phyloP scores from a whole-genome alignment of 2,888 invertebrate genomes.

The Ectemnius continuus region DNA sequence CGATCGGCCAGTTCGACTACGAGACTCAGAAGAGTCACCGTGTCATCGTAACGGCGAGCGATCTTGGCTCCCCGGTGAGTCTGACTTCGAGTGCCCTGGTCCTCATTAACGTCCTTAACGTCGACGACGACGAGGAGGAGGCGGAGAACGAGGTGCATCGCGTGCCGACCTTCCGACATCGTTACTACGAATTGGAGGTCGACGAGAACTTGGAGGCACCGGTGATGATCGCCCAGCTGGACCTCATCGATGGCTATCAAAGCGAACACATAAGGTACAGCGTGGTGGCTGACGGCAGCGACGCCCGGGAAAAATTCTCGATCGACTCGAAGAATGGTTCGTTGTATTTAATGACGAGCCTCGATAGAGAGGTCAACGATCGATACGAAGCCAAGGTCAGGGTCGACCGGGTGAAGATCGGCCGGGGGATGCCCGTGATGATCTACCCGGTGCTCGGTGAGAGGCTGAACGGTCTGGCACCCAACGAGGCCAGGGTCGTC shows the following conservation, averaged over 20 bases:
- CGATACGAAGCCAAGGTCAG: conserved; percentile 82
- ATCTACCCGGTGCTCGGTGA: conserved; percentile 88
- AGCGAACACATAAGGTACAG: conserved; percentile 83
- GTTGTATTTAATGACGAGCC: conserved; percentile 85
- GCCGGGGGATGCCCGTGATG: conserved; percentile 86
- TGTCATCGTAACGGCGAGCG: conserved; percentile 89
- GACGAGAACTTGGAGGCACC: conserved; percentile 90
- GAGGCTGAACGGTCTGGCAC: conserved; percentile 83
- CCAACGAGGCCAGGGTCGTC: conserved; percentile 89
- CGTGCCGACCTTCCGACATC: conserved; percentile 80
- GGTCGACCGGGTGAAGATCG: conserved; percentile 81
- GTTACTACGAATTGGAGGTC: conserved; percentile 90
- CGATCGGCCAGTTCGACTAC: conserved; percentile 85
- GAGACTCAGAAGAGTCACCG: conserved; percentile 83
- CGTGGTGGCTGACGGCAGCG: conserved; percentile 81
- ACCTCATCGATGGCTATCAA: conserved; percentile 85
- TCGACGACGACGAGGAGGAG: conserved; percentile 82
- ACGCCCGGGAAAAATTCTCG: conserved; percentile 83
- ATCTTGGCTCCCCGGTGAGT: conserved; percentile 88
- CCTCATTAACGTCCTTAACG: conserved; percentile 84
- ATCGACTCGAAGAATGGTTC: conserved; percentile 89
- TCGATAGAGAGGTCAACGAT: conserved; percentile 86
- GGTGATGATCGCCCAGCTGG: conserved; percentile 86
- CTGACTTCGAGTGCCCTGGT: conserved; percentile 88
- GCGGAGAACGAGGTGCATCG: conserved; percentile 74